These are phyloP conservation scores for Hafferia zeledoni DNA, from an alignment of 2,797 vertebrate genomes.

Conservation along the genomic window DNA sequence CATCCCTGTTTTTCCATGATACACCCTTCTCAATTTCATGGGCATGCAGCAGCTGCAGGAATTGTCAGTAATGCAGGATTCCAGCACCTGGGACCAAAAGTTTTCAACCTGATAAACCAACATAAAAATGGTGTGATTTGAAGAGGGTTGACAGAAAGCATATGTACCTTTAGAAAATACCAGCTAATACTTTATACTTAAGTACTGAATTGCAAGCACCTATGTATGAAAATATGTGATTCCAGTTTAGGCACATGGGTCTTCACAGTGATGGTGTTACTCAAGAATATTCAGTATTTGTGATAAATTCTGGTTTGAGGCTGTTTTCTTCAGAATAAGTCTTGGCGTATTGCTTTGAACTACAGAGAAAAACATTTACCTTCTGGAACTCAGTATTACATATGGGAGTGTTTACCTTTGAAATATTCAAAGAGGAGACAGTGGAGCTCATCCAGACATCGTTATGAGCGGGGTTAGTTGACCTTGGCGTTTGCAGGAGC, in stretches of 20 bases:
- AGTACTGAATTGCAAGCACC: neutral
- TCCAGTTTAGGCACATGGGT: neutral
- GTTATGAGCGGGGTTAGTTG: neutral
- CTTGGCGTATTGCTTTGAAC: neutral
- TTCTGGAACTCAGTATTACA: conserved; percentile 1
- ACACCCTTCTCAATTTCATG: neutral
- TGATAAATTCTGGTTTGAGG: neutral
- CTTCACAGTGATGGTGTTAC: neutral
- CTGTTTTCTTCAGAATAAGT: conserved; percentile 16
- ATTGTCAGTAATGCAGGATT: neutral
- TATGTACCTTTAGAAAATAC: neutral
- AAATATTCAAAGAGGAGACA: conserved; percentile 15
- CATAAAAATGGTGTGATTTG: neutral
- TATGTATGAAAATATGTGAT: neutral
- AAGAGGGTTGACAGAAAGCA: neutral
- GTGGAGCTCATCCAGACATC: conserved; percentile 19
- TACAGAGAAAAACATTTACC: conserved; percentile 1
- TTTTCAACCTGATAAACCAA: neutral
- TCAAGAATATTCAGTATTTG: neutral
- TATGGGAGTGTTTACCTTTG: conserved; percentile 50
- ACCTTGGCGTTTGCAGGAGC: conserved; percentile 8
- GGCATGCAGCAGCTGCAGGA: neutral
- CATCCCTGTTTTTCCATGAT: rapidly evolving
- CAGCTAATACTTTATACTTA: neutral
- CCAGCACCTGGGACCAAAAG: neutral